Conservation (phyloP, 35 echinoderm and acorn worm species). For the Acanthaster planci region DNA sequence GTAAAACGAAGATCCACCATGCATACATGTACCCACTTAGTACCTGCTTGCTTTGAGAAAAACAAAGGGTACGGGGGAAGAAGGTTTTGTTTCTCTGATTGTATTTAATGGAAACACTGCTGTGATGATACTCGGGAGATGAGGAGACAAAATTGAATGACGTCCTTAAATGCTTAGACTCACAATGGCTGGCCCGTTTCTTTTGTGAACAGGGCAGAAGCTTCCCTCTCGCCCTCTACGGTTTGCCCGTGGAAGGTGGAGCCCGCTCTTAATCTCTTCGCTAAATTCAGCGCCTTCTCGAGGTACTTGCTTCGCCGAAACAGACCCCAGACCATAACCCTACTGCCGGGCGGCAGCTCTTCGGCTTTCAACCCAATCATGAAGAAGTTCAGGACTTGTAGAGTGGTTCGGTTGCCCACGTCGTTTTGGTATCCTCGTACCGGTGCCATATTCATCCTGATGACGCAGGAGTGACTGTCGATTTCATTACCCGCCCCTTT, state of each 20-base stretch:
- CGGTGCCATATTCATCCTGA: constrained; percentile 80
- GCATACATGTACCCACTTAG: too few species aligned
- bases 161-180: too few species aligned
- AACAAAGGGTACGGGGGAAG: too few species aligned
- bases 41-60: too few species aligned
- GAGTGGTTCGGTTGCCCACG: constrained; percentile 57
- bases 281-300: background rate
- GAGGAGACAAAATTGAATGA: too few species aligned
- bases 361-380: background rate
- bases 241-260: constrained; percentile 5
- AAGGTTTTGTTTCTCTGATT: too few species aligned
- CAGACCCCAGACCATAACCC: background rate
- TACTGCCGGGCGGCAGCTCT: background rate
- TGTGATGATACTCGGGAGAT: too few species aligned
- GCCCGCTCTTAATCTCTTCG: background rate
- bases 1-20: too few species aligned
- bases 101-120: too few species aligned
- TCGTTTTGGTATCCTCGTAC: constrained; percentile 58
- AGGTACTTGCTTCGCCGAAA: background rate
- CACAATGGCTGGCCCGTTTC: constrained; percentile 22
- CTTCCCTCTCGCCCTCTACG: constrained; percentile 13
- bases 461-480: constrained; percentile 52
- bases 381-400: constrained; percentile 48
- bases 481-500: constrained; percentile 53
- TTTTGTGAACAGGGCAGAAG: constrained; percentile 5